These are phyloP conservation scores for Thysanoteuthis rhombus DNA, from an alignment of 2,888 invertebrate genomes.

Conservation along the genomic window DNA sequence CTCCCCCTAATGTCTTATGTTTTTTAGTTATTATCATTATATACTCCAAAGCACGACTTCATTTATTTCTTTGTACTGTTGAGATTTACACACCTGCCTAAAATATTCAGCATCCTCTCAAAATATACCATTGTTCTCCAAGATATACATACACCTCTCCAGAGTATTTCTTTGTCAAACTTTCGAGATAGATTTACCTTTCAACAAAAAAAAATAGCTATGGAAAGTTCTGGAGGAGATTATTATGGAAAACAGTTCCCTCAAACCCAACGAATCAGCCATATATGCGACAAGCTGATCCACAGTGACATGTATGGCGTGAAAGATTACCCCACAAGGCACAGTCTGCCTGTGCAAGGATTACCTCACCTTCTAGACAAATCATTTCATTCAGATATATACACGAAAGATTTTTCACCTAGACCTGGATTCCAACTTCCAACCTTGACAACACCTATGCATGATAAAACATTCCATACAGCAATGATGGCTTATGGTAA, in stretches of 20 bases:
- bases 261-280: slow-evolving; percentile 24
- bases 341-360: background rate
- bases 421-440: background rate
- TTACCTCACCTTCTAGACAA: slow-evolving; percentile 14
- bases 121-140: background rate
- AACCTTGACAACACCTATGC: background rate
- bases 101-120: too few relatives aligned
- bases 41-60: too few relatives aligned
- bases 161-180: background rate
- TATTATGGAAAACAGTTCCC: slow-evolving; percentile 16
- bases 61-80: too few relatives aligned
- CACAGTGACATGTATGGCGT: slow-evolving; percentile 20
- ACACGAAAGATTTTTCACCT: background rate
- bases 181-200: background rate
- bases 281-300: slow-evolving; percentile 19
- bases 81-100: too few relatives aligned
- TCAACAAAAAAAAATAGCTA: background rate
- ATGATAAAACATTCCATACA: background rate
- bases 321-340: background rate
- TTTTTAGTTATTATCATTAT: too few relatives aligned
- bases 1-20: too few relatives aligned
- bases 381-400: background rate
- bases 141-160: background rate
- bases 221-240: background rate
- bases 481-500: background rate